Evolutionary conservation across 2,797 vertebrate genomes (phyloP), one percentile per base, ranked within the genome.

Genomic region (Falco biarmicus): DNA sequence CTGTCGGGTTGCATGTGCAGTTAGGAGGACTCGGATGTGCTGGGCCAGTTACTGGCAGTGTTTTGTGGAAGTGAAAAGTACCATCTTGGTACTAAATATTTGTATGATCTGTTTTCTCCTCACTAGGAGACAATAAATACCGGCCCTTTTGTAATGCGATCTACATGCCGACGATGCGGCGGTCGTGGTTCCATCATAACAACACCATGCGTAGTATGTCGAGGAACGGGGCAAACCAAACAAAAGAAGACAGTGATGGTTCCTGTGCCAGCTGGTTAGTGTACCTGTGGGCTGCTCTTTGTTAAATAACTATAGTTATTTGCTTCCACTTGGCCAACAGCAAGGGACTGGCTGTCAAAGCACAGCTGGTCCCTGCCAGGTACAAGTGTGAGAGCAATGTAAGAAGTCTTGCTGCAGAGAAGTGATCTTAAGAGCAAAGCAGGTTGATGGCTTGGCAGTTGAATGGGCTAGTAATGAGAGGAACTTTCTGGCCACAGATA

Each of bases 71-170:
- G 48, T 20, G 29, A 56, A 6, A 53, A 39, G n/a, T 14, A 8
- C 48, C 11, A 1, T 9, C 29, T 54, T 1, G 1, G 15, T 17
- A 2, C 31, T 45, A 70, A 14, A 10, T 6, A 3, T 12, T 5
- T 48, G 29, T 32, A 19, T 7, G 2, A 4, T 3, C n/a, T 45
- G 32, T 66, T 41, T 54, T 73, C 31, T 19, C 8, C 75, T 43
- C 28, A 5, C 45, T 47, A 99, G 99, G 99, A 99, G 98, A 99
- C 99, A 0, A 98, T 99, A 95, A 99, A 99, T 74, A 99, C 99
- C 0, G 99, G 99, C 8, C 99, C 99, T 0, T 99, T 99, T 5
- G 99, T 99, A 83, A 99, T 99, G 99, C 98, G 99, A 13, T 99
- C 99, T 8, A 99, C 99, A 0, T 99, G 99, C 80, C 98, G 99